These are phyloP conservation scores for Atherix ibis DNA, from an alignment of 2,888 invertebrate species.

Conservation along the genomic window DNA sequence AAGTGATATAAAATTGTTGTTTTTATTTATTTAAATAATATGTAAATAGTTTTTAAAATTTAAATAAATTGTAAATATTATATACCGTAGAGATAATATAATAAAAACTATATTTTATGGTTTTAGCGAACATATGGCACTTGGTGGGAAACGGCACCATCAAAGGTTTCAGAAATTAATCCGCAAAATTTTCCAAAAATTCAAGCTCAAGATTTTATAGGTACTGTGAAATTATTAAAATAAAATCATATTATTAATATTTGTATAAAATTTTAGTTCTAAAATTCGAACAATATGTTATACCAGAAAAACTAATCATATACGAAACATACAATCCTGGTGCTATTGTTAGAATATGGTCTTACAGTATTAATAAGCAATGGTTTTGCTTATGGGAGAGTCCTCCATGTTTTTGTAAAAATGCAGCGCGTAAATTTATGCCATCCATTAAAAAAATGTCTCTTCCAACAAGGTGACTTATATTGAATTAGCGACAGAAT, in stretches of 20 bases:
- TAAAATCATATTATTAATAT: slow-evolving; percentile 15
- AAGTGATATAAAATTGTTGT: too few species aligned
- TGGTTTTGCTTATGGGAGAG: slow-evolving; percentile 73
- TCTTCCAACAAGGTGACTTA: slow-evolving; percentile 39
- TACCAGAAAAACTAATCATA: slow-evolving; percentile 41
- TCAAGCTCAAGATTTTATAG: slow-evolving; percentile 65
- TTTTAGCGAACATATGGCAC: slow-evolving; percentile 64
- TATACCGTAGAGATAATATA: too few species aligned
- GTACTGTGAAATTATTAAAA: slow-evolving; percentile 31
- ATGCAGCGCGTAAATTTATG: slow-evolving; percentile 55
- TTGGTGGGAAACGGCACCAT: slow-evolving; percentile 73
- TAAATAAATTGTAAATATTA: too few species aligned
- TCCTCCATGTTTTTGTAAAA: slow-evolving; percentile 42
- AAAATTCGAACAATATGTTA: slow-evolving; percentile 28
- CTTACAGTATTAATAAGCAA: slow-evolving; percentile 33
- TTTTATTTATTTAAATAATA: too few species aligned
- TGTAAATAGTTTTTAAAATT: too few species aligned
- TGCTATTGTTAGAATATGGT: slow-evolving; percentile 68
- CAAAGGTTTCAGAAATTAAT: slow-evolving; percentile 51
- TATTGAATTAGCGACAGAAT: neutral
- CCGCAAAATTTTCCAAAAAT: slow-evolving; percentile 51
- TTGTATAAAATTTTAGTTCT: slow-evolving; percentile 19
- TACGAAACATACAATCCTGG: slow-evolving; percentile 82
- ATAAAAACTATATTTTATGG: too few species aligned
- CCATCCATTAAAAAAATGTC: slow-evolving; percentile 48